Conservation (phyloP, 2,888 invertebrate species). For the Acrocera orbiculus region DNA sequence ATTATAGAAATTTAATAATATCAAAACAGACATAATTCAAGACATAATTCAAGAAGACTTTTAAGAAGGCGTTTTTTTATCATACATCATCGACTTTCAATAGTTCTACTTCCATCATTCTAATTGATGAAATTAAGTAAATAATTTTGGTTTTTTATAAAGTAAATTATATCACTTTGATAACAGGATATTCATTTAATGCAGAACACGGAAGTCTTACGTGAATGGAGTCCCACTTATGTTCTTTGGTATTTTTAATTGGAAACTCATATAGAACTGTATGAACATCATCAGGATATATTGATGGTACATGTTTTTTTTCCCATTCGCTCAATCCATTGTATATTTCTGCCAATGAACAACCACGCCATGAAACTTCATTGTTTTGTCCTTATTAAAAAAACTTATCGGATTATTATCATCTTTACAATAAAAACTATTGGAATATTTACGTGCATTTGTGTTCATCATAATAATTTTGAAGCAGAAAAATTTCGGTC, state of each 20-base stretch:
- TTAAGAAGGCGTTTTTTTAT: slow-evolving; percentile 46
- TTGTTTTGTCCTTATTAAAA: too few species aligned
- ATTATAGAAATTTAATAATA: too few species aligned
- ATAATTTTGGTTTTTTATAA: background rate
- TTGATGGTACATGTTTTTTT: slow-evolving; percentile 31
- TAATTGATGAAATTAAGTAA: background rate
- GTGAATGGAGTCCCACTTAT: slow-evolving; percentile 65
- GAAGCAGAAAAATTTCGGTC: too few species aligned
- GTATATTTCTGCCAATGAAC: slow-evolving; percentile 24
- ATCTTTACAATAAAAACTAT: too few species aligned
- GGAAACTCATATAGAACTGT: slow-evolving; percentile 52
- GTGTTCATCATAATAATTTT: too few species aligned
- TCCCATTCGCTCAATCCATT: slow-evolving; percentile 22
- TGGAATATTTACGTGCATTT: too few species aligned
- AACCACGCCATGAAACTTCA: slow-evolving; percentile 20
- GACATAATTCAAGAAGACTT: too few species aligned
- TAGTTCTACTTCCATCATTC: slow-evolving; percentile 21
- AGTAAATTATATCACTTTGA: slow-evolving; percentile 21
- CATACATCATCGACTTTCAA: slow-evolving; percentile 55
- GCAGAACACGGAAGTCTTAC: slow-evolving; percentile 73
- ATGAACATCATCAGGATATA: slow-evolving; percentile 44
- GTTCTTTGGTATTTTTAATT: slow-evolving; percentile 32
- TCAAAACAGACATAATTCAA: too few species aligned
- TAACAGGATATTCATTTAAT: slow-evolving; percentile 56
- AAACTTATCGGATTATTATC: too few species aligned